phyloP scores from a whole-genome alignment of 2,888 invertebrate species.

The Sphecodes monilicornis region DNA sequence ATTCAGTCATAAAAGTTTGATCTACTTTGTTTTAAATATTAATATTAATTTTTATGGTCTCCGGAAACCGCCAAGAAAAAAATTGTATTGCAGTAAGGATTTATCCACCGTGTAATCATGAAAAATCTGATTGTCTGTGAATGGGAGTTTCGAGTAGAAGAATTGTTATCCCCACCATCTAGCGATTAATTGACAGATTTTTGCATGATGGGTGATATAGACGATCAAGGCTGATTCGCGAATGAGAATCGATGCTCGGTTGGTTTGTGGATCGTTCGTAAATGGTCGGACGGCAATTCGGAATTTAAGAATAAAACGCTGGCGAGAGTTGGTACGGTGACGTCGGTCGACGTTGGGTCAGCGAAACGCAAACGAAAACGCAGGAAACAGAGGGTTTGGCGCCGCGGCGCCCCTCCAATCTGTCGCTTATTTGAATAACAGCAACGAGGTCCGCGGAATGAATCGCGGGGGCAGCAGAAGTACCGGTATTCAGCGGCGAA shows the following conservation, averaged over 20 bases:
- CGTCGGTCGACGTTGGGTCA: conserved; percentile 1
- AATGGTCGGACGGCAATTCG: background rate
- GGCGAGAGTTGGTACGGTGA: conserved; percentile 1
- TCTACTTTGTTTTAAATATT: too few species aligned
- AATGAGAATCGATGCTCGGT: background rate
- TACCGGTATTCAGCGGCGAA: conserved; percentile 67
- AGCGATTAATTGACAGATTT: background rate
- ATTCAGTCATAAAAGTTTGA: too few species aligned
- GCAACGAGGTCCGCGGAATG: conserved; percentile 60
- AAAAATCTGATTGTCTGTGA: fast-evolving
- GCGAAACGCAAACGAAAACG: conserved; percentile 29
- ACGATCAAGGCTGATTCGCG: background rate
- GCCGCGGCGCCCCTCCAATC: conserved; percentile 36
- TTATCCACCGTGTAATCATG: background rate
- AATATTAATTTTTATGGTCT: too few species aligned
- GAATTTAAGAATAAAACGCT: conserved; percentile 12
- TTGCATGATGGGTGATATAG: background rate
- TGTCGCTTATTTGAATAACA: conserved; percentile 60
- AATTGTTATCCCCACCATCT: background rate
- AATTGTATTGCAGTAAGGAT: background rate
- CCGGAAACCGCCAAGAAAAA: too few species aligned
- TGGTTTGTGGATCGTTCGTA: background rate
- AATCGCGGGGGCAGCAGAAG: conserved; percentile 65
- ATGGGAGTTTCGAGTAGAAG: fast-evolving
- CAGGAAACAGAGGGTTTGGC: conserved; percentile 22